Percentiles rank a stretch among this genome's conserved stretches.
Conservation (phyloP, 2,113 vertebrate species). For the Choloepus hoffmanni region DNA sequence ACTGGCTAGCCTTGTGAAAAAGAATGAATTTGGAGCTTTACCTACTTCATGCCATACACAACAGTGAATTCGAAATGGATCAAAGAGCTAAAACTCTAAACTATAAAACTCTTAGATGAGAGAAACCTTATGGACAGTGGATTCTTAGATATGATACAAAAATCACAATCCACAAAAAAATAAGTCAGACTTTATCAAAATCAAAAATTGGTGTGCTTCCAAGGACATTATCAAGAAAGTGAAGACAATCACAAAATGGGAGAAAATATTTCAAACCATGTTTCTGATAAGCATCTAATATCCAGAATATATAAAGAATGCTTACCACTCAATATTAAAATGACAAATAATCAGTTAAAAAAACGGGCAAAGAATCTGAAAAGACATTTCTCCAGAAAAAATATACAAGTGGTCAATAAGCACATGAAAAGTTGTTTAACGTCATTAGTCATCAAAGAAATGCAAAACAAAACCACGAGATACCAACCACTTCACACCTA, state of each 20-base stretch:
- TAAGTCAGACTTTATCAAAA: background rate
- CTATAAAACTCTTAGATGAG: background rate
- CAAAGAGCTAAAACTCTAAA: background rate
- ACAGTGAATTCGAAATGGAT: background rate
- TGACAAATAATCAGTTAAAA: background rate
- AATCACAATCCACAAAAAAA: background rate
- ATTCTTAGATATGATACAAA: background rate
- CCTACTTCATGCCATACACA: background rate
- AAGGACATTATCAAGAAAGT: background rate
- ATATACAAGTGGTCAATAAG: background rate
- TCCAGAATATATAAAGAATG: background rate
- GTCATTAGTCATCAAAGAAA: background rate
- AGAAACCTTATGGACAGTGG: background rate
- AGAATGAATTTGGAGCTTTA: background rate
- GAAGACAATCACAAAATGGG: background rate
- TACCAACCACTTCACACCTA: background rate
- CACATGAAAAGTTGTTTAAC: background rate
- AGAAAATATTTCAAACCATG: background rate
- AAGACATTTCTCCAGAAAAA: background rate
- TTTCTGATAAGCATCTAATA: background rate
- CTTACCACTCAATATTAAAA: background rate
- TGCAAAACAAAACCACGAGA: background rate
- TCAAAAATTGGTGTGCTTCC: background rate
- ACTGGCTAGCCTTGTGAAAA: background rate
- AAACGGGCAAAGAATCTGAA: background rate